Conservation (phyloP, 2,888 invertebrate species). For the Sarcophaga carnaria region DNA sequence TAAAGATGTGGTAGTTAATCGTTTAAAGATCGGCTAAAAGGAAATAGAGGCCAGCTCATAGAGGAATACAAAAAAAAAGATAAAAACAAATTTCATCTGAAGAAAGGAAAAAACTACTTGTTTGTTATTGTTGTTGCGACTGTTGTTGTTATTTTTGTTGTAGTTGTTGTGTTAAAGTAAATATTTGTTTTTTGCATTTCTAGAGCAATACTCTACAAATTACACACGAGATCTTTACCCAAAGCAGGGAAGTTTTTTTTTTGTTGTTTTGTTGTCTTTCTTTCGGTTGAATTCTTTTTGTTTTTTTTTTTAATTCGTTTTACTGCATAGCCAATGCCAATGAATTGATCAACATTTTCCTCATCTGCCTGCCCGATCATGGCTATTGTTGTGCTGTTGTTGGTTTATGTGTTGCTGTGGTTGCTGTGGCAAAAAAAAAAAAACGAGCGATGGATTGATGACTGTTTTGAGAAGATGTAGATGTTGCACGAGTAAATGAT, state of each 20-base stretch:
- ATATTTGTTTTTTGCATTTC: slow-evolving; percentile 65
- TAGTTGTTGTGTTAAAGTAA: slow-evolving; percentile 45
- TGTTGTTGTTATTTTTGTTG: slow-evolving; percentile 16
- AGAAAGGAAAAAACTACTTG: slow-evolving; percentile 36
- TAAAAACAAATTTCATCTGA: slow-evolving; percentile 43
- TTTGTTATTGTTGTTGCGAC: slow-evolving; percentile 3
- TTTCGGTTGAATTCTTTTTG: neutral
- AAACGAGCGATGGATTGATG: neutral
- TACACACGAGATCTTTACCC: slow-evolving; percentile 52
- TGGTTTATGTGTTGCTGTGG: too few species aligned
- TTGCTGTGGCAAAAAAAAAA: too few species aligned
- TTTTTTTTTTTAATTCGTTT: neutral
- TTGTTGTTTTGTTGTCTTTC: neutral
- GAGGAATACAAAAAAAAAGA: neutral
- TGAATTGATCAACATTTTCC: slow-evolving; percentile 61
- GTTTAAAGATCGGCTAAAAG: slow-evolving; percentile 58
- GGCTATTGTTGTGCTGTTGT: too few species aligned
- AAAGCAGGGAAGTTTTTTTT: slow-evolving; percentile 49
- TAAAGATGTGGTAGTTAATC: slow-evolving; percentile 39
- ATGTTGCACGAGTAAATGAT: slow-evolving; percentile 2
- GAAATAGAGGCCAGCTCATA: slow-evolving; percentile 56
- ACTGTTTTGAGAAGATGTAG: neutral
- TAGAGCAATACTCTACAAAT: slow-evolving; percentile 64
- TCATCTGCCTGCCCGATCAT: slow-evolving; percentile 47
- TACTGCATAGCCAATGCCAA: slow-evolving; percentile 14